phyloP scores from a whole-genome alignment of 2,797 vertebrate species.

The Hippopotamyrus pictus region DNA sequence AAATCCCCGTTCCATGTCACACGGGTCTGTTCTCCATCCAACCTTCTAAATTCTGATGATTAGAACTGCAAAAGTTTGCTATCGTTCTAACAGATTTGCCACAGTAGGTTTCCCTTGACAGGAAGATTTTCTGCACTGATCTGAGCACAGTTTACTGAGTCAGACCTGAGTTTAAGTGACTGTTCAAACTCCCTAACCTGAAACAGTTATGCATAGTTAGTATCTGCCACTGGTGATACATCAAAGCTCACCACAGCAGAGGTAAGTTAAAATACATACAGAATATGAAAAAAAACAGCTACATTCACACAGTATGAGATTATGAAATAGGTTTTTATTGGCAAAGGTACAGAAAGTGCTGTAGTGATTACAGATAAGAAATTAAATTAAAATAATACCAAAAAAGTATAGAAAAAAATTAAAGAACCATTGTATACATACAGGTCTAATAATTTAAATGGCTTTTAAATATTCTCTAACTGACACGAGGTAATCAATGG shows the following conservation, averaged over 20 bases:
- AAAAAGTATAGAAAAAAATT: constrained; percentile 50
- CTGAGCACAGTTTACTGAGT: neutral
- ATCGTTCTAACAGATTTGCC: neutral
- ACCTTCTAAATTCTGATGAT: neutral
- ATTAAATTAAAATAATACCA: constrained; percentile 62
- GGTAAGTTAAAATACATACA: neutral
- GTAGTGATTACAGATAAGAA: constrained; percentile 61
- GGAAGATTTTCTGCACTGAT: neutral
- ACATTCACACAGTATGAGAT: constrained; percentile 39
- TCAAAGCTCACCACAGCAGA: neutral
- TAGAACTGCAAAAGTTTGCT: neutral
- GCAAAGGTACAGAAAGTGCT: constrained; percentile 70
- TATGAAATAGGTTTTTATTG: constrained; percentile 76
- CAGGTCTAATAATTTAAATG: constrained; percentile 54
- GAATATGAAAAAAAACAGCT: neutral
- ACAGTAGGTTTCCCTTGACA: neutral
- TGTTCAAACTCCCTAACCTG: neutral
- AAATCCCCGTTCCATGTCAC: neutral
- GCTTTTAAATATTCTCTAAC: constrained; percentile 38
- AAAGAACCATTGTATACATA: constrained; percentile 64
- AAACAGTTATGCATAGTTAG: neutral
- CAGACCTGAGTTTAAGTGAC: neutral
- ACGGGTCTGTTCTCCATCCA: neutral
- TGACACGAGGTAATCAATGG: constrained; percentile 28
- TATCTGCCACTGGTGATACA: neutral